Conservation (phyloP, 2,888 invertebrate species). For the Tethea ocularis region DNA sequence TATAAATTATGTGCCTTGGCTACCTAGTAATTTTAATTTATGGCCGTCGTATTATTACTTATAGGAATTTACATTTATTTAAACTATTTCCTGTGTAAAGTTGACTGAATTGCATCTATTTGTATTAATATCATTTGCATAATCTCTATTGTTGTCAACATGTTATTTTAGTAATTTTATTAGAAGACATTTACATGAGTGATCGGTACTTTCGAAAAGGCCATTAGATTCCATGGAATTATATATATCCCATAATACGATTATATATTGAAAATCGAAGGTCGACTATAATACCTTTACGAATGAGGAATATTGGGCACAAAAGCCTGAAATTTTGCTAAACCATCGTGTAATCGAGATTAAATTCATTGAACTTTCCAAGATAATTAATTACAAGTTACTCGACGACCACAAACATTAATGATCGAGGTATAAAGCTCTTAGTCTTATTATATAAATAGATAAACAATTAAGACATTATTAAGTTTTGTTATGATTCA, state of each 20-base stretch:
- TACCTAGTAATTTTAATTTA: slow-evolving; percentile 24
- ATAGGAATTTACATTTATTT: slow-evolving; percentile 13
- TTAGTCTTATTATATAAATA: not conserved
- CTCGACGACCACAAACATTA: not conserved
- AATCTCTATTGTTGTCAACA: not conserved
- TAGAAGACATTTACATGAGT: too few relatives aligned
- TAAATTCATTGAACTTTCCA: not conserved
- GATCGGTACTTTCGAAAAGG: too few relatives aligned
- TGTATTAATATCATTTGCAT: too few relatives aligned
- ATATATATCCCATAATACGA: not conserved
- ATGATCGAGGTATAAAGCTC: not conserved
- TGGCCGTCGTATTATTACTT: slow-evolving; percentile 26
- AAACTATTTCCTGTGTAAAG: not conserved
- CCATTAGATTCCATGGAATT: not conserved
- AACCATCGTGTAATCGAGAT: not conserved
- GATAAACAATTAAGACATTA: not conserved
- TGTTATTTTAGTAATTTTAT: too few relatives aligned
- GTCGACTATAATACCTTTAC: not conserved
- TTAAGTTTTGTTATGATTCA: slow-evolving; percentile 4
- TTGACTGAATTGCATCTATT: not conserved
- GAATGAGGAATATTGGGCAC: not conserved
- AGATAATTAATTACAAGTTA: not conserved
- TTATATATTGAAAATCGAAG: not conserved
- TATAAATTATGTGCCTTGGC: slow-evolving; percentile 14
- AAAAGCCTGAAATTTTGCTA: not conserved